phyloP scores from a whole-genome alignment of 2,113 vertebrate genomes.

The Mohoua ochrocephala region DNA sequence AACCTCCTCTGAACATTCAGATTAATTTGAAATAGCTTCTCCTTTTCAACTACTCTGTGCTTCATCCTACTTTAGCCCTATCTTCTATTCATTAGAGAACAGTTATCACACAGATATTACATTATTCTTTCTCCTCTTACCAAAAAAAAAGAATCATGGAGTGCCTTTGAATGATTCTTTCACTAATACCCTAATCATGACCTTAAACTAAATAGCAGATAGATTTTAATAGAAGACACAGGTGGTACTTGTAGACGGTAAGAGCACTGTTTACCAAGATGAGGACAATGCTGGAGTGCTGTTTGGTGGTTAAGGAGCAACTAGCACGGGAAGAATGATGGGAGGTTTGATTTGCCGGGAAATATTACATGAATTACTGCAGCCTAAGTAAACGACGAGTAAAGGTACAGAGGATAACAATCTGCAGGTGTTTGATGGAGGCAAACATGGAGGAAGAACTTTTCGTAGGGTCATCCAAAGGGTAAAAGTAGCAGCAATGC shows the following conservation, averaged over 20 bases:
- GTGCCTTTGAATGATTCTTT: neutral
- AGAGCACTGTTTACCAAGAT: neutral
- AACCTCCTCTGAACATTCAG: neutral
- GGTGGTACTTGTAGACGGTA: neutral
- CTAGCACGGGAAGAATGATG: neutral
- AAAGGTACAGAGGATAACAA: neutral
- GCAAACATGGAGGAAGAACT: neutral
- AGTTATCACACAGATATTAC: neutral
- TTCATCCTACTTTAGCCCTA: neutral
- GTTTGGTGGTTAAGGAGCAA: neutral
- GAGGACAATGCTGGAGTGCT: neutral
- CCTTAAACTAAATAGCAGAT: neutral
- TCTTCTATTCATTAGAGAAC: neutral
- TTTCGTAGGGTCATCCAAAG: slow-evolving; percentile 10
- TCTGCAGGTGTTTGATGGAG: neutral
- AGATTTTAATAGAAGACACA: neutral
- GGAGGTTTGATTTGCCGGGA: neutral
- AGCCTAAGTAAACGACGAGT: neutral
- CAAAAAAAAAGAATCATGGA: neutral
- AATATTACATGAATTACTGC: neutral
- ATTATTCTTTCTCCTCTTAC: neutral
- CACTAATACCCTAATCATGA: neutral
- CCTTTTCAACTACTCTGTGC: neutral
- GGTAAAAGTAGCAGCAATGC: neutral
- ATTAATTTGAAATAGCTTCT: neutral